Evolutionary conservation across 1,140 invertebrate genomes (phyloP).

Genomic region (Choristoneura fumiferana): DNA sequence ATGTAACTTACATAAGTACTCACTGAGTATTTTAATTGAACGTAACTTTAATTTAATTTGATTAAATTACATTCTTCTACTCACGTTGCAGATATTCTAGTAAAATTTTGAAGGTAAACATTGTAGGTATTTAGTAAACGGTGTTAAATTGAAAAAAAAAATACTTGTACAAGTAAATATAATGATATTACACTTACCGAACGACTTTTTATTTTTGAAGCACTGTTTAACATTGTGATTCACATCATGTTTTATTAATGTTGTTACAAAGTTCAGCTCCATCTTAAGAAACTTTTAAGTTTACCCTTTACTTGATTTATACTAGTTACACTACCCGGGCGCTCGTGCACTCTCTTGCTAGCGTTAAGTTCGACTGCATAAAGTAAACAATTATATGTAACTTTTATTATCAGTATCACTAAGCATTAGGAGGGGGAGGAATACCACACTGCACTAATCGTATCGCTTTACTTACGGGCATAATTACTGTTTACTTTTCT

Average conservation of each 20-base stretch:
- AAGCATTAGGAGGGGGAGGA: conserved; percentile 33
- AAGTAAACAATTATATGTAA: conserved; percentile 54
- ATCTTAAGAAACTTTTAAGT: conserved; percentile 44
- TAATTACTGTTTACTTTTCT: too few relatives aligned
- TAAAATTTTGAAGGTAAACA: too few relatives aligned
- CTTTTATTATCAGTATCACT: conserved; percentile 61
- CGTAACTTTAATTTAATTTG: too few relatives aligned
- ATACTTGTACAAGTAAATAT: too few relatives aligned
- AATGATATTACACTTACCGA: conserved; percentile 52
- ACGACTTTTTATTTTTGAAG: conserved; percentile 70
- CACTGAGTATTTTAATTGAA: too few relatives aligned
- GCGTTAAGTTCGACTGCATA: conserved; percentile 45
- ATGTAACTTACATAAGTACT: too few relatives aligned
- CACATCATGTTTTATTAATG: conserved; percentile 72
- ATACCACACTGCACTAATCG: conserved; percentile 36
- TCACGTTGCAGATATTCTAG: too few relatives aligned
- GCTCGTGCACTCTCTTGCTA: conserved; percentile 31
- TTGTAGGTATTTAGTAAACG: too few relatives aligned
- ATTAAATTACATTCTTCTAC: too few relatives aligned
- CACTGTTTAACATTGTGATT: conserved; percentile 75
- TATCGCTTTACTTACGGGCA: neutral
- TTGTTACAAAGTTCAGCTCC: conserved; percentile 68
- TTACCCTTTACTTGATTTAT: conserved; percentile 21
- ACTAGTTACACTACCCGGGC: neutral
- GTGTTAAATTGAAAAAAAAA: too few relatives aligned